Evolutionary conservation across 2,888 invertebrate genomes (phyloP), one percentile per base, ranked within the genome.

Genomic region (Endomychus coccineus): DNA sequence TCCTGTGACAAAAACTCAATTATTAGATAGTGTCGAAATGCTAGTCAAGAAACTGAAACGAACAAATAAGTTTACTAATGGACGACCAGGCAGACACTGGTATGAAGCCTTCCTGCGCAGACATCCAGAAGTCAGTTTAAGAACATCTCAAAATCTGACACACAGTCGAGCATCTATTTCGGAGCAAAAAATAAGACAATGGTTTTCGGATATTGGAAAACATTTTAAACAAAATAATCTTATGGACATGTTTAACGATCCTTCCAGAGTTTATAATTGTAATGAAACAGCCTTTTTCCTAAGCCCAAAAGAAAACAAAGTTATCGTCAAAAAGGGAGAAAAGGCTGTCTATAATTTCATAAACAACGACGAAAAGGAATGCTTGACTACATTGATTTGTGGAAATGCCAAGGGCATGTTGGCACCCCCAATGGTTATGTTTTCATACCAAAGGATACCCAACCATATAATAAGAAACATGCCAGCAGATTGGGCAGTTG

Each of bases 21-120:
- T 60, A 9, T 32, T 58, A 5, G 44, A 54, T 25, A 52, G 49
- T 40, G 55, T 56, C 3, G 44, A 52, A 24, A 48, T 49, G 13
- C 19, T 43, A 14, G 21, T 49, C 7, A 41, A 49, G 14, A 44
- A 46, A 44, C 13, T 52, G 40, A 31, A 34, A 16, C 15, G 39
- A 31, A 10, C 30, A 13, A 41, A 38, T 34, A 49, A 41, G 4
- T 58, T 58, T 33, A 53, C 46, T 24, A 44, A 61, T 44, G 52
- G 49, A 24, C 43, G 51, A 30, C 61, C 58, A 27, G 58, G 58
- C 9, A 50, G 51, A 35, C 52, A 55, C 21, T 63, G 61, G 59
- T 62, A 51, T 38, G 36, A 50, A 17, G 37, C 31, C 4, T 64
- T 63, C 48, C 36, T 58, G 39, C 47, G 49, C 31, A 45, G 59